Conservation (phyloP, 64 coral and sea anemone species). For the Montipora capricornis region DNA sequence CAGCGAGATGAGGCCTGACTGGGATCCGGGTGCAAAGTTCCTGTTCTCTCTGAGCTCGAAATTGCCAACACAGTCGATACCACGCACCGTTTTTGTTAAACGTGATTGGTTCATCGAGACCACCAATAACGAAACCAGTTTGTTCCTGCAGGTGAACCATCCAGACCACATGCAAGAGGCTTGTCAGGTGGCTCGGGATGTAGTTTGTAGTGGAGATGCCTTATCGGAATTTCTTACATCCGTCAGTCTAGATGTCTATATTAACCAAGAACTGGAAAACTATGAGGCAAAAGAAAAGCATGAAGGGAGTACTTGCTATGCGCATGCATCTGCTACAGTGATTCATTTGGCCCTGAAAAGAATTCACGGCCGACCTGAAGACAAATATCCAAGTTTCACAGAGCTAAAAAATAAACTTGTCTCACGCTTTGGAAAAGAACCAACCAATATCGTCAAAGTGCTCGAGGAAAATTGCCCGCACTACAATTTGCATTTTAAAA, state of each 20-base stretch:
- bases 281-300: conserved; percentile 9
- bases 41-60: conserved; percentile 56
- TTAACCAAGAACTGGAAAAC: conserved; percentile 1
- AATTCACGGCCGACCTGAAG: conserved; percentile 41
- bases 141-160: conserved; percentile 70
- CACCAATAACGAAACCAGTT: conserved; percentile 60
- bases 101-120: conserved; percentile 57
- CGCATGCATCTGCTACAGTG: conserved; percentile 65
- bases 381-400: conserved; percentile 59
- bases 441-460: not conserved
- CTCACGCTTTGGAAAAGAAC: not conserved
- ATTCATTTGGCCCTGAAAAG: conserved; percentile 64
- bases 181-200: conserved; percentile 34
- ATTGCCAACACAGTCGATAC: conserved; percentile 39
- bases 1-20: not conserved
- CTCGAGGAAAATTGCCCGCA: not conserved
- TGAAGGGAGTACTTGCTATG: conserved; percentile 48
- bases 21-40: conserved; percentile 28
- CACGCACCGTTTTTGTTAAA: conserved; percentile 64
- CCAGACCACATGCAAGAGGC: conserved; percentile 43
- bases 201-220: conserved; percentile 37
- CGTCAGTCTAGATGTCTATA: conserved; percentile 56
- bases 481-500: conserved; percentile 24
- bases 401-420: conserved; percentile 29
- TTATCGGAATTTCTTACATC: conserved; percentile 43